Evolutionary conservation across 2,888 invertebrate genomes (phyloP).

Genomic region (Galerucella nymphaeae): DNA sequence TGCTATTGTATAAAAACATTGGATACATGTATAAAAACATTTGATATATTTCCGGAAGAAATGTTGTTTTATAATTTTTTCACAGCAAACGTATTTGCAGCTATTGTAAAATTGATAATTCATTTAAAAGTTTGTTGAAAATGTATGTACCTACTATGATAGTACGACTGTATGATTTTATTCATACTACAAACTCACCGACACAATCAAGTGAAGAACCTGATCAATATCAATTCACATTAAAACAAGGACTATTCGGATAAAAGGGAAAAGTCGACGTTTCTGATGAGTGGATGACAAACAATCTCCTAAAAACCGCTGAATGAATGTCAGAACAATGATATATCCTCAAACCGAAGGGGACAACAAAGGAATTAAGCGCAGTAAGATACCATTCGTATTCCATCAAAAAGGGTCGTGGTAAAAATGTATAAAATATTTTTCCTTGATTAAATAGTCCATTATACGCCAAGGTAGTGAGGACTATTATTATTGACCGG

Average conservation of each 20-base stretch:
- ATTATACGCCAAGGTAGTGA: no score
- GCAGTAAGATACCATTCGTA: conserved; percentile 1
- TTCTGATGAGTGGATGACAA: conserved; percentile 41
- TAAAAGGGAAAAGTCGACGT: conserved; percentile 48
- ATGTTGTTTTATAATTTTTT: no score
- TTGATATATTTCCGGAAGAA: no score
- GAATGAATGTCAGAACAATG: conserved; percentile 45
- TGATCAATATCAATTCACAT: conserved; percentile 21
- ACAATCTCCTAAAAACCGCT: conserved; percentile 44
- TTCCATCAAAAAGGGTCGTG: neutral
- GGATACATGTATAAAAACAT: no score
- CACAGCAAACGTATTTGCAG: no score
- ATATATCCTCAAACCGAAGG: conserved; percentile 29
- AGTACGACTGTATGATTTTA: neutral
- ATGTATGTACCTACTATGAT: neutral
- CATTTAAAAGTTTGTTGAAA: neutral
- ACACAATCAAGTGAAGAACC: neutral
- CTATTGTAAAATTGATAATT: no score
- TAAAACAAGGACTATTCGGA: conserved; percentile 31
- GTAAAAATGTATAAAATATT: neutral
- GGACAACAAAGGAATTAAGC: conserved; percentile 17
- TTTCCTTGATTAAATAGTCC: no score
- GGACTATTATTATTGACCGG: no score
- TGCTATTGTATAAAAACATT: no score
- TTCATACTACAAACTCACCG: neutral